Evolutionary conservation across 2,888 invertebrate species (phyloP).

Genomic region (Sphinx pinastri): DNA sequence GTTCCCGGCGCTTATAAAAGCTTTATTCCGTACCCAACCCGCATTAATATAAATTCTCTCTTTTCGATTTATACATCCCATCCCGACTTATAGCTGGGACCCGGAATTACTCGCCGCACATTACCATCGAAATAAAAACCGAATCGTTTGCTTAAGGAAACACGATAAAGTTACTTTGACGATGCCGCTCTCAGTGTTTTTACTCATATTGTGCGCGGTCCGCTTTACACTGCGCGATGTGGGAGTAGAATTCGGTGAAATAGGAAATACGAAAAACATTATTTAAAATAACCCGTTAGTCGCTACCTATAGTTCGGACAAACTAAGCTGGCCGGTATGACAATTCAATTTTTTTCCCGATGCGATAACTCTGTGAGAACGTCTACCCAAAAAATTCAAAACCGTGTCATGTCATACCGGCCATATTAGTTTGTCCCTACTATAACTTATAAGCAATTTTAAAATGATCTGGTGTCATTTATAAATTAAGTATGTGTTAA

Average conservation of each 20-base stretch:
- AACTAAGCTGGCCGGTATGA: too few species aligned
- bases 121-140: conserved; percentile 51
- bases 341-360: too few species aligned
- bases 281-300: not conserved
- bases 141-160: conserved; percentile 40
- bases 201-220: not conserved
- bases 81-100: conserved; percentile 37
- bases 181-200: not conserved
- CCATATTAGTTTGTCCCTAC: too few species aligned
- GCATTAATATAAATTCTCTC: conserved; percentile 53
- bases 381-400: too few species aligned
- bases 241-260: not conserved
- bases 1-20: conserved; percentile 38
- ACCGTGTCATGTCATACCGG: too few species aligned
- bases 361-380: too few species aligned
- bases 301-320: too few species aligned
- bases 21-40: conserved; percentile 40
- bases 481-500: too few species aligned
- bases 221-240: not conserved
- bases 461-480: too few species aligned
- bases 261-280: not conserved
- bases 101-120: conserved; percentile 39
- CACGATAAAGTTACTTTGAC: conserved; percentile 17
- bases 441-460: too few species aligned
- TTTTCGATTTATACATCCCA: conserved; percentile 49